A percentile compares a stretch with the other conserved stretches of the same genome.
Conservation (phyloP, 2,888 invertebrate genomes). For the Epinotia brunnichana region DNA sequence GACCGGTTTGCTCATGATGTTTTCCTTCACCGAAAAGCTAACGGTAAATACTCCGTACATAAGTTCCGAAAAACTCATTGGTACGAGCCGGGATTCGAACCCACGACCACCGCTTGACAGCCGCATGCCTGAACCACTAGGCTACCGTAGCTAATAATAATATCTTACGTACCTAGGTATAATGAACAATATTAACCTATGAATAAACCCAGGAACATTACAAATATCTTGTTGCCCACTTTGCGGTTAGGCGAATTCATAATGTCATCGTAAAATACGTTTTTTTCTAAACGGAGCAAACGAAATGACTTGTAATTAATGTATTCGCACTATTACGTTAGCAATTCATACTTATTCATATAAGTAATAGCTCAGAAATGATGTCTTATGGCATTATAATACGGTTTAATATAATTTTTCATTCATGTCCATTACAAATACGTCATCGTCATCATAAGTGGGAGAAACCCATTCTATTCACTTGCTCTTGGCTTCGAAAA, state of each 20-base stretch:
- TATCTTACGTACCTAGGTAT: too few relatives aligned
- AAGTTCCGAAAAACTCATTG: too few relatives aligned
- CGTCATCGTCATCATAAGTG: neutral
- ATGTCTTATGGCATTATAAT: neutral
- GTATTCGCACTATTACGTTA: neutral
- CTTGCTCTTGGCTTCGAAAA: conserved; percentile 7
- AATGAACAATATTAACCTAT: too few relatives aligned
- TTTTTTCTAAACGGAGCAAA: neutral
- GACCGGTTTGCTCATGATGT: too few relatives aligned
- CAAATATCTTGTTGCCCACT: neutral
- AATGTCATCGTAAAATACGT: conserved; percentile 12
- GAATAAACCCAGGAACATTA: neutral
- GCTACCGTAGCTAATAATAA: too few relatives aligned
- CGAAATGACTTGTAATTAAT: conserved; percentile 8
- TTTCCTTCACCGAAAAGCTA: too few relatives aligned
- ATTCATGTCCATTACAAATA: neutral
- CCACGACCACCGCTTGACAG: too few relatives aligned
- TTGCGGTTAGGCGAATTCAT: conserved; percentile 1
- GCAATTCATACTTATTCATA: neutral
- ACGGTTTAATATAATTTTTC: neutral
- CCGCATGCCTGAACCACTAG: too few relatives aligned
- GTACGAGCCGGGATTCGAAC: too few relatives aligned
- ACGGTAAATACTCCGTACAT: too few relatives aligned
- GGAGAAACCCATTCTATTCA: conserved; percentile 17
- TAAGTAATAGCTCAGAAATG: neutral